Percentiles rank a stretch among this genome's conserved stretches.
Conservation (phyloP, 1,140 invertebrate genomes). For the Oryzaephilus surinamensis region DNA sequence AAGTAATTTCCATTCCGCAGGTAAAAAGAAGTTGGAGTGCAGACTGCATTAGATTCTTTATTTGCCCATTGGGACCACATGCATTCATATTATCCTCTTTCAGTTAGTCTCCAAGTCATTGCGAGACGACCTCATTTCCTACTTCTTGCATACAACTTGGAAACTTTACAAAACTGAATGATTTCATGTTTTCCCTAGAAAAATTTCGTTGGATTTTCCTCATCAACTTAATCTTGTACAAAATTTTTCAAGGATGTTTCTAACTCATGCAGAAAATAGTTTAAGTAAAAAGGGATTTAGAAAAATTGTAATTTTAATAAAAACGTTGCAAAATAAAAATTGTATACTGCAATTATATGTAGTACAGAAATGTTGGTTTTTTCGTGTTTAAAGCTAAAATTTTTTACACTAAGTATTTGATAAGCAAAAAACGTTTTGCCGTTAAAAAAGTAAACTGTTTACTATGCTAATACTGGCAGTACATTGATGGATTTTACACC, state of each 20-base stretch:
- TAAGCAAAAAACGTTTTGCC: too few relatives aligned
- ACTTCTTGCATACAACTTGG: too few relatives aligned
- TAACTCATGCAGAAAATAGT: slow-evolving; percentile 1
- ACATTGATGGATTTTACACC: slow-evolving; percentile 12
- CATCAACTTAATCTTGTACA: slow-evolving; percentile 3
- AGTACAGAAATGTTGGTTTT: too few relatives aligned
- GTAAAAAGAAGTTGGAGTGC: slow-evolving; percentile 11
- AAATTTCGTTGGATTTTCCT: slow-evolving; percentile 6
- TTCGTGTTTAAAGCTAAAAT: too few relatives aligned
- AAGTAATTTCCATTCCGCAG: too few relatives aligned
- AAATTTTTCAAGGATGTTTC: background rate
- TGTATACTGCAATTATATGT: too few relatives aligned
- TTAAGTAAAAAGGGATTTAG: slow-evolving; percentile 1
- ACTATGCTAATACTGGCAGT: slow-evolving; percentile 10
- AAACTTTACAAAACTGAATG: too few relatives aligned
- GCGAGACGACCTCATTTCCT: too few relatives aligned
- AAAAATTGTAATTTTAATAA: too few relatives aligned
- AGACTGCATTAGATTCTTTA: slow-evolving; percentile 15
- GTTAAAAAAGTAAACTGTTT: too few relatives aligned
- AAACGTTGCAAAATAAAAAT: too few relatives aligned
- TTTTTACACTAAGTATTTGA: too few relatives aligned
- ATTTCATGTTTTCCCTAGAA: background rate
- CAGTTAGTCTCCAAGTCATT: slow-evolving; percentile 10
- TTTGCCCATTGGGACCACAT: slow-evolving; percentile 13
- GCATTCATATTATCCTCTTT: slow-evolving; percentile 20